Base-by-base conservation (phyloP, 2,888 invertebrate genomes). In the Ophion costatus region DNA sequence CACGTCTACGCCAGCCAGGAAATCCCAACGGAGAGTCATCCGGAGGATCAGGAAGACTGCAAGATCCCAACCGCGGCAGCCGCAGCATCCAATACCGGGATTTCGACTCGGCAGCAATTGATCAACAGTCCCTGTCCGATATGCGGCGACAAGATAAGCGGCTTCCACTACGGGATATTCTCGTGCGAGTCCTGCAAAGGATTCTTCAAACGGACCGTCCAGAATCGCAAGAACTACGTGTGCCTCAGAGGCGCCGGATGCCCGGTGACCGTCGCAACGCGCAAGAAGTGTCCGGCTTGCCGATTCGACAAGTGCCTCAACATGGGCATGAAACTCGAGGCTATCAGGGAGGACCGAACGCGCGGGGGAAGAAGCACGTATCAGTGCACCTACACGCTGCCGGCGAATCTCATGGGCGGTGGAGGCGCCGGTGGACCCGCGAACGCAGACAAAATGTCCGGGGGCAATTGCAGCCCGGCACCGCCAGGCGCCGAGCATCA, bases 141-240 rank as follows among this genome's bases (percentile, higher is more conserved):
- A 80, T 98, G 98, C 94, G 98, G 98, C 3, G 98, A 98, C 94
- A 98, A 98, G 93, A 98, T 98, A 92, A 98, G 98, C 89, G 98
- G 99, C 42, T 99, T 99, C 94, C 99, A 99, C 94, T 99, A 99
- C 94, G 99, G 99, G 14, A 99, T 99, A 90, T 99, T 98, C 94
- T 98, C 98, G 14, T 99, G 99, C 94, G 99, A 99, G 93, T 98
- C 98, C 24, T 99, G 99, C 94, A 99, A 99, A 94, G 99, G 99
- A 2, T 99, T 99, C 95, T 99, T 99, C 95, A 99, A 99, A 94
- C 95, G 99, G 85, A 99, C 99, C 24, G 99, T 99, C n/a, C 99
- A 99, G 94, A 99, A 99, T 94, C 96, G 98, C 89, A 99, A 99
- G 95, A 98, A 98, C 93, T 99, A 99, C 94, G 98, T 98, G 91